Percentiles rank a stretch among this genome's conserved stretches.
phyloP scores from a whole-genome alignment of 2,888 invertebrate genomes.

The Adela reaumurella region DNA sequence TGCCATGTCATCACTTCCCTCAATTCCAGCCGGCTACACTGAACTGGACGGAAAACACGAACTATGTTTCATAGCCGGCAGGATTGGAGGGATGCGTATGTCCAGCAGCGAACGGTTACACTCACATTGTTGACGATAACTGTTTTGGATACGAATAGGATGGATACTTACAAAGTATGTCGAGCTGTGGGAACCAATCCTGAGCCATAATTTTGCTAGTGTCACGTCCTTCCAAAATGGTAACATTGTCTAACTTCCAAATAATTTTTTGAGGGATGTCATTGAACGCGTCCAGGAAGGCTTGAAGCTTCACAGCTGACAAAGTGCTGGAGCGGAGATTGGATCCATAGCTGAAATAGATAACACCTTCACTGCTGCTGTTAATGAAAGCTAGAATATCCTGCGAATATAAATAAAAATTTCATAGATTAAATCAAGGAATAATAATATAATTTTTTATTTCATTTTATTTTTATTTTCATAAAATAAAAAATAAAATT shows the following conservation, averaged over 20 bases:
- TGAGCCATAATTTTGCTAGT: constrained; percentile 49
- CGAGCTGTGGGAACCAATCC: constrained; percentile 67
- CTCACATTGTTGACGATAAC: no score
- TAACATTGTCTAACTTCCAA: constrained; percentile 70
- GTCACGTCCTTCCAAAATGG: constrained; percentile 48
- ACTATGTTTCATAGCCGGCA: no score
- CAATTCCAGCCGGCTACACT: no score
- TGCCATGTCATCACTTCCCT: no score
- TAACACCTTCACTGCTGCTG: constrained; percentile 58
- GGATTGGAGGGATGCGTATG: no score
- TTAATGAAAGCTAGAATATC: constrained; percentile 59
- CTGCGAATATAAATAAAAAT: no score
- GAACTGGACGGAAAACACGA: no score
- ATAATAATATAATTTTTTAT: not conserved
- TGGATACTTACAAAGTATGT: constrained; percentile 59
- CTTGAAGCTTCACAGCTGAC: constrained; percentile 48
- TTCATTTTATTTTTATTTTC: no score
- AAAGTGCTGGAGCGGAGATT: constrained; percentile 63
- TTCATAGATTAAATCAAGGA: constrained; percentile 15
- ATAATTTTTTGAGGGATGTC: constrained; percentile 63
- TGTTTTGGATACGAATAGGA: no score
- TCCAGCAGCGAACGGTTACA: no score
- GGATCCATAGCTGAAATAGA: constrained; percentile 74
- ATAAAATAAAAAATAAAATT: no score
- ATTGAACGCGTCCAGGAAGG: constrained; percentile 58